Evolutionary conservation across 2,113 vertebrate species (phyloP).

Genomic region (Bubo blakistoni): DNA sequence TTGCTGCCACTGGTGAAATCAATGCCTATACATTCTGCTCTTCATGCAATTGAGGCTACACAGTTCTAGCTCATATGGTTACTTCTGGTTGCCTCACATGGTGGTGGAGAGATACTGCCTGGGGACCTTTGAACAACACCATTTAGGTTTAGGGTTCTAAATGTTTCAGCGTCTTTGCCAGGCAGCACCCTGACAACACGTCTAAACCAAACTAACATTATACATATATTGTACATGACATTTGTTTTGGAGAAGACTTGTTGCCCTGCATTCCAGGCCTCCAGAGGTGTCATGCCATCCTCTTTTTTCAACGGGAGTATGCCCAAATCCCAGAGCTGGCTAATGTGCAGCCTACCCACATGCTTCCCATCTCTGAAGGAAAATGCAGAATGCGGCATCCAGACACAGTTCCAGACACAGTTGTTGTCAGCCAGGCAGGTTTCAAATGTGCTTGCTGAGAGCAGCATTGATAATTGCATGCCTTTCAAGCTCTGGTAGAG

Average conservation of each 20-base stretch:
- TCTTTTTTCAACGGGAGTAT: conserved; percentile 57
- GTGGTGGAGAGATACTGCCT: background rate
- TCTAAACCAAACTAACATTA: conserved; percentile 25
- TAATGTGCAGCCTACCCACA: conserved; percentile 3
- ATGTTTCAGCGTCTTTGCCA: conserved; percentile 42
- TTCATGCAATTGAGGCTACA: background rate
- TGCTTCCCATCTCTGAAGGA: background rate
- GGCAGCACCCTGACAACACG: conserved; percentile 46
- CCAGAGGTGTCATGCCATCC: conserved; percentile 22
- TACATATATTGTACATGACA: conserved; percentile 49
- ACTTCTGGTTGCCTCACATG: conserved; percentile 15
- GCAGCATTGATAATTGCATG: background rate
- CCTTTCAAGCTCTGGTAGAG: background rate
- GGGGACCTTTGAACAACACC: conserved; percentile 3
- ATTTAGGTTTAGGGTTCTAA: conserved; percentile 42
- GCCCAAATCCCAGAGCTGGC: conserved; percentile 39
- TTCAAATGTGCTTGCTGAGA: background rate
- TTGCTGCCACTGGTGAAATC: background rate
- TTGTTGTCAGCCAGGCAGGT: background rate
- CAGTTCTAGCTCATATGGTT: background rate
- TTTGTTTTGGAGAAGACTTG: conserved; percentile 60
- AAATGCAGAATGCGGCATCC: background rate
- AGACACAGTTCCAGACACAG: background rate
- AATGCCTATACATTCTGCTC: background rate
- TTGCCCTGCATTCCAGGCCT: conserved; percentile 51